A percentile compares a stretch with the other conserved stretches of the same genome.
Conservation (phyloP, 2,888 invertebrate genomes). For the Liodrosophila aerea region DNA sequence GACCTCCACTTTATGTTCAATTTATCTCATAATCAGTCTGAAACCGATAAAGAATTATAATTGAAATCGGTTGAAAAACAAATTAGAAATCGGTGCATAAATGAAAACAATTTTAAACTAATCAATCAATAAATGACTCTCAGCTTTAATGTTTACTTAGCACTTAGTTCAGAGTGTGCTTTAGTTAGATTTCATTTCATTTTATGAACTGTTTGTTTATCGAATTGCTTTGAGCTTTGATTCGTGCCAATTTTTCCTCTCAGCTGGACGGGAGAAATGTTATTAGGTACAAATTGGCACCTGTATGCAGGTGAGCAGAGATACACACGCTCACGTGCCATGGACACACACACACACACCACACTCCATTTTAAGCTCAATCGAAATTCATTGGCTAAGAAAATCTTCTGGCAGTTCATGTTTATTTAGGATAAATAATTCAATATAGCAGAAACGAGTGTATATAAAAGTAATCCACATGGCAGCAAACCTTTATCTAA, state of each 20-base stretch:
- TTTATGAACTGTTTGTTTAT: constrained; percentile 29
- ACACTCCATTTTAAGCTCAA: constrained; percentile 21
- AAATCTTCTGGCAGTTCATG: constrained; percentile 67
- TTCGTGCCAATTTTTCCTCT: constrained; percentile 38
- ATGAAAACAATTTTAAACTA: too few relatives aligned
- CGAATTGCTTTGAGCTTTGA: constrained; percentile 39
- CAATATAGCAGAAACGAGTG: constrained; percentile 58
- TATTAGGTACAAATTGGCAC: constrained; percentile 37
- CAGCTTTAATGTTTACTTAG: background rate
- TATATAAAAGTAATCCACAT: constrained; percentile 44
- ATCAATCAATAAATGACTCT: background rate
- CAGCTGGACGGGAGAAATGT: constrained; percentile 21
- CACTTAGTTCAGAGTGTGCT: constrained; percentile 7
- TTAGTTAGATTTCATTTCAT: constrained; percentile 1
- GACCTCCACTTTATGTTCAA: too few relatives aligned
- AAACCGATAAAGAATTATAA: too few relatives aligned
- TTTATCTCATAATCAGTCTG: too few relatives aligned
- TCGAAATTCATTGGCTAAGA: constrained; percentile 44
- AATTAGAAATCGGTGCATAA: too few relatives aligned
- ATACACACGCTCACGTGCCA: constrained; percentile 3
- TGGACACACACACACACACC: constrained; percentile 1
- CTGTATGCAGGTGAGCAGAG: constrained; percentile 5
- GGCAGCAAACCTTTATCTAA: constrained; percentile 37
- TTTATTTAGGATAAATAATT: constrained; percentile 76
- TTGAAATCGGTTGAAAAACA: too few relatives aligned